Conservation (phyloP, 1,140 invertebrate genomes). For the Musca domestica region DNA sequence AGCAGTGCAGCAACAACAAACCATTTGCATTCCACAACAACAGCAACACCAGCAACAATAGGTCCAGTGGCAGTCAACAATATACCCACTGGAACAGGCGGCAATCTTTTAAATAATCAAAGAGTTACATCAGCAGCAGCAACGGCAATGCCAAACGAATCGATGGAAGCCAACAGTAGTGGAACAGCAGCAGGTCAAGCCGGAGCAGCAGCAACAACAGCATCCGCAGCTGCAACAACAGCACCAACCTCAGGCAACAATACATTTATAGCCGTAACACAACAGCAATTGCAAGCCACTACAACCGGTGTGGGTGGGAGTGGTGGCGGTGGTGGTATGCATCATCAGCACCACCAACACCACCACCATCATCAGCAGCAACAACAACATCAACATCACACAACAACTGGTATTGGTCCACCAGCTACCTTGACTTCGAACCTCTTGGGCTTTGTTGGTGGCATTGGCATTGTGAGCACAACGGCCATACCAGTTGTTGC, state of each 20-base stretch:
- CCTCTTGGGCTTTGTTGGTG: conserved; percentile 22
- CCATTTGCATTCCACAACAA: background rate
- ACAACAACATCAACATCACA: background rate
- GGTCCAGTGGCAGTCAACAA: background rate
- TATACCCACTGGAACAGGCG: background rate
- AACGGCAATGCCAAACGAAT: conserved; percentile 6
- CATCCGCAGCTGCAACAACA: conserved; percentile 22
- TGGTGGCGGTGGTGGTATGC: background rate
- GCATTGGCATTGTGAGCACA: conserved; percentile 22
- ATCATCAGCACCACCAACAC: conserved; percentile 15
- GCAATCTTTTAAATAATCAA: background rate
- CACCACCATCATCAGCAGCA: conserved; percentile 6
- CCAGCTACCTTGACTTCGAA: conserved; percentile 15
- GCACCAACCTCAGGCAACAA: conserved; percentile 1
- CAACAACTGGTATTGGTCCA: conserved; percentile 14
- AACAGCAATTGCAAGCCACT: background rate
- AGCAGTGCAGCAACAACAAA: conserved; percentile 1
- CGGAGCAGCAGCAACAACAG: background rate
- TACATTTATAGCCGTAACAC: background rate
- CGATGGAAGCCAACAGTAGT: background rate
- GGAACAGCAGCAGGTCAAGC: conserved; percentile 11
- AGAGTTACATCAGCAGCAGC: background rate
- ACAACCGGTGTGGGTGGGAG: background rate
- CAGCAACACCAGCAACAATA: background rate
- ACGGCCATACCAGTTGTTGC: conserved; percentile 10